Conservation (phyloP, 1,140 invertebrate genomes). For the Parasteatoda tepidariorum region DNA sequence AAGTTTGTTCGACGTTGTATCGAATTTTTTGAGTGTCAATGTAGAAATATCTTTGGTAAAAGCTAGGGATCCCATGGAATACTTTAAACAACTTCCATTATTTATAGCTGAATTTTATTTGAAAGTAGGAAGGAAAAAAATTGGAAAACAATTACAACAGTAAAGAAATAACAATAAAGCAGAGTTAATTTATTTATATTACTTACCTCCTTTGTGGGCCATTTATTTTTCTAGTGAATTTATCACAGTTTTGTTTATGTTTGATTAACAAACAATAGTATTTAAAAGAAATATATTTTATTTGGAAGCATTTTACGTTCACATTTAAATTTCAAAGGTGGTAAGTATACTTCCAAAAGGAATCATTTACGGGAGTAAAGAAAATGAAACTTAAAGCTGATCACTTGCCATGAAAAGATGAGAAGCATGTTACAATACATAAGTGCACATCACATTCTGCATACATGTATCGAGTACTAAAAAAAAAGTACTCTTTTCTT, state of each 20-base stretch:
- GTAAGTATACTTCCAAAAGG: not conserved
- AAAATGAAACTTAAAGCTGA: constrained; percentile 11
- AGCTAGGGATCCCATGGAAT: too few species aligned
- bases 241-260: not conserved
- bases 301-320: not conserved
- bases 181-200: not conserved
- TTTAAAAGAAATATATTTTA: constrained; percentile 14
- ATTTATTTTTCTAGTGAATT: constrained; percentile 21
- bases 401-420: constrained; percentile 15
- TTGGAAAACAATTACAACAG: too few species aligned
- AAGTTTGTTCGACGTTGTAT: too few species aligned
- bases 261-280: not conserved
- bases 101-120: too few species aligned
- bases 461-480: not conserved
- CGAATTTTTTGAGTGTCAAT: too few species aligned
- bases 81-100: too few species aligned
- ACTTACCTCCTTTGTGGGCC: not conserved
- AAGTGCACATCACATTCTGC: constrained; percentile 14
- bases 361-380: not conserved
- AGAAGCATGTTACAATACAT: constrained; percentile 5
- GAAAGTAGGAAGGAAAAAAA: too few species aligned
- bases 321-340: constrained; percentile 6
- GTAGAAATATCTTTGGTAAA: too few species aligned
- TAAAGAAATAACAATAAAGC: too few species aligned
- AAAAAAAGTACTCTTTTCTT: constrained; percentile 5